Evolutionary conservation across 92 coral and sea anemone species (phyloP), one percentile per base, ranked within the genome.

Genomic region (Chrysogorgia sp.): DNA sequence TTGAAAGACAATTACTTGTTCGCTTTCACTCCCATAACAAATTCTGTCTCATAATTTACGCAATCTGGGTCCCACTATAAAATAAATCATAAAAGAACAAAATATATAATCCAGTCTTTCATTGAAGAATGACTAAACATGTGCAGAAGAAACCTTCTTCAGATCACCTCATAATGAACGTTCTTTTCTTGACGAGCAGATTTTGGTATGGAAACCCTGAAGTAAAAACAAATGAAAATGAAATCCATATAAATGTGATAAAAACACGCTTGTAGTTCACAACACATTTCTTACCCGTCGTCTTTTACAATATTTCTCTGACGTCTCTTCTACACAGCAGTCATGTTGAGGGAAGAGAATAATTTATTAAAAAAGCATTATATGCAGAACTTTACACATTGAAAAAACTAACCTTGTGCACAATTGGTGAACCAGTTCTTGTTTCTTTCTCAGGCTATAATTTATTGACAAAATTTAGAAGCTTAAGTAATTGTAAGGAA

Each of bases 21-120:
- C 3, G 98, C 98, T 63, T 94, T 94, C 31, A 94, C 98, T 33
- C 98, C 98, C 98, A 94, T 94, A 41, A 94, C 88, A 79, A 94
- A 94, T 84, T 94, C 98, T 17, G 98, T 94, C 0, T 94, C 96
- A 55, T 94, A 96, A 70, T 77, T 91, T 37, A 94, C 85, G 66
- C 90, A 83, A 30, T 91, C 94, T 26, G 98, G 97, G 58, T 94
- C 90, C 98, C 98, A 94, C 98, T 94, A 52, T 33, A 79, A 61
- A 52, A 60, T 14, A 31, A n/a, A 58, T n/a, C n/a, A n/a, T n/a
- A n/a, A n/a, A n/a, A n/a, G n/a, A n/a, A n/a, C n/a, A 15, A 47
- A 47, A 47, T 6, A 6, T 15, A n/a, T 47, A 47, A 7, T 7
- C 15, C n/a, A 47, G n/a, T 6, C 15, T 47, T 6, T n/a, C 53